Evolutionary conservation across 2,797 vertebrate genomes (phyloP), one percentile per base, ranked within the genome.

Genomic region (Mormyrus proboscirostris): DNA sequence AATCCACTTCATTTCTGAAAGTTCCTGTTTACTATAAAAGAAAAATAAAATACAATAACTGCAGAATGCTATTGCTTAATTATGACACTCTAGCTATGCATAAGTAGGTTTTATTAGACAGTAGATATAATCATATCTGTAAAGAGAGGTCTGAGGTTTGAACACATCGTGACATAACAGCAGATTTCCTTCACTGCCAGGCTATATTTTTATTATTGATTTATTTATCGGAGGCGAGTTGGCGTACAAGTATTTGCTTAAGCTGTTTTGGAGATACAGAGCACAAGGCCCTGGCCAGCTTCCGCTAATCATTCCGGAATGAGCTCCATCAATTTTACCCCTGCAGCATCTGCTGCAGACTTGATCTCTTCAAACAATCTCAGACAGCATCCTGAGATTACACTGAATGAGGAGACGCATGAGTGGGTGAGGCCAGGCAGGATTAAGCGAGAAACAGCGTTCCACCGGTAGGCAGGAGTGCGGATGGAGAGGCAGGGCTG

Each of bases 151-250:
- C 16, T 29, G 47, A 49, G 38, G 33, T 22, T 50, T 12, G 33
- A 65, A 29, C 19, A 12, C 44, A 12, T 19, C 65, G 2, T 22
- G 59, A 65, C 22, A 57, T 22, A n/a, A 88, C n/a, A 53, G 44
- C 53, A 83, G 19, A 59, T 83, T 82, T 65, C 49, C 50, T 57
- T 57, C 53, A 65, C 91, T 69, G 90, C 90, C 83, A 90, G 89
- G 91, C 83, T 92, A 89, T 93, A 91, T 92, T 91, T 89, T 92
- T 90, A 88, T 89, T 90, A 95, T 95, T 90, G 94, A 95, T 94
- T 92, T 92, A 93, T 92, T 94, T 93, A 94, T 94, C 94, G 90
- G 91, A 93, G 90, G 89, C 91, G 41, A 83, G 38, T 93, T 93
- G 92, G 86, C 90, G 91, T 90, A 90, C 91, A 90, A 92, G 90